phyloP scores from a whole-genome alignment of 2,113 vertebrate genomes.

The Nettapus auritus region DNA sequence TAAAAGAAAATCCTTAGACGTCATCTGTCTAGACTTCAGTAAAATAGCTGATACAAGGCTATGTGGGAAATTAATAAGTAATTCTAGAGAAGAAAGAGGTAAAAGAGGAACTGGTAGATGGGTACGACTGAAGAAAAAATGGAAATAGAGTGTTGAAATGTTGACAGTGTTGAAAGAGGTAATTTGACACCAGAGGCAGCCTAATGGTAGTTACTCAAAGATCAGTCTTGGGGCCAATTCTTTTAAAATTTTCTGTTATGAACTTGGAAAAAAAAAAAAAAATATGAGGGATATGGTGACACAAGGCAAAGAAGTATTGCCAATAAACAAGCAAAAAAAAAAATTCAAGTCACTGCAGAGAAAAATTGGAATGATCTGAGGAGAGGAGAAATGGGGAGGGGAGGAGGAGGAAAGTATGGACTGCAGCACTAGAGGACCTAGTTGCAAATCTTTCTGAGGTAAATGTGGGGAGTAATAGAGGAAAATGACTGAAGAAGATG shows the following conservation, averaged over 20 bases:
- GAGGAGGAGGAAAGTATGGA: neutral
- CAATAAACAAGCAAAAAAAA: neutral
- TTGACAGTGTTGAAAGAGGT: neutral
- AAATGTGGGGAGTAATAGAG: neutral
- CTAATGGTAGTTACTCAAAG: neutral
- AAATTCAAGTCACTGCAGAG: neutral
- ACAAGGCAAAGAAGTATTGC: neutral
- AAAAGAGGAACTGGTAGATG: neutral
- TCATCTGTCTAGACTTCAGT: neutral
- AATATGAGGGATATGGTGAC: neutral
- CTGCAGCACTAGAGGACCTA: neutral
- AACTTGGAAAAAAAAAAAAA: neutral
- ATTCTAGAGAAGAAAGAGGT: neutral
- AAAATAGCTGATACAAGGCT: neutral
- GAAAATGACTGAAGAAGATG: neutral
- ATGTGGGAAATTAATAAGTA: conserved; percentile 5
- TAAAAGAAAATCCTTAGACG: conserved; percentile 10
- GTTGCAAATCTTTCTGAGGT: neutral
- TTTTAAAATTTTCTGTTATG: neutral
- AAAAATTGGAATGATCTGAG: neutral
- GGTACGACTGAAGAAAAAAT: neutral
- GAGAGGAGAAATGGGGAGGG: neutral
- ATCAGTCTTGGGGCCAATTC: neutral
- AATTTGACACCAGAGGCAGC: neutral
- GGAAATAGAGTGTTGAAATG: neutral